A percentile compares a stretch with the other conserved stretches of the same genome.
phyloP scores from a whole-genome alignment of 2,888 invertebrate genomes.

The Amphiduros pacificus region DNA sequence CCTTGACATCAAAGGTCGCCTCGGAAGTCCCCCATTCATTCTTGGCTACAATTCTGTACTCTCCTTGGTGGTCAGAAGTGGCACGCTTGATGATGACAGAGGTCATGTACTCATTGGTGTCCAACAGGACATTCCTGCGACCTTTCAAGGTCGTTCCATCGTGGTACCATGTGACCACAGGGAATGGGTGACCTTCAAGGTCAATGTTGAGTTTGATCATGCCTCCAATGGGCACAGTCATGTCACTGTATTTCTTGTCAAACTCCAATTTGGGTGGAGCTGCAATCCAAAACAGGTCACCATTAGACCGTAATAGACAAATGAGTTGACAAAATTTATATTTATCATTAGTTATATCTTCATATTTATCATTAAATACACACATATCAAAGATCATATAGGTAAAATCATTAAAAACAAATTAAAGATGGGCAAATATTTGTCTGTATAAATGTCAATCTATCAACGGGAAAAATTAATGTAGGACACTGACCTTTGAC shows the following conservation, averaged over 20 bases:
- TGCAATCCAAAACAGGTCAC: too few relatives aligned
- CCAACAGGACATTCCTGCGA: slow-evolving; percentile 60
- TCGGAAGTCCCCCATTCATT: slow-evolving; percentile 32
- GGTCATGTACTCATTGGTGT: slow-evolving; percentile 69
- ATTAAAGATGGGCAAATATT: too few relatives aligned
- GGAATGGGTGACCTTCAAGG: slow-evolving; percentile 31
- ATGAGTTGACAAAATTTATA: too few relatives aligned
- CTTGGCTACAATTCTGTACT: slow-evolving; percentile 34
- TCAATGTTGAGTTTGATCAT: slow-evolving; percentile 26
- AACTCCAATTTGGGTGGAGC: slow-evolving; percentile 30
- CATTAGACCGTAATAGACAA: too few relatives aligned
- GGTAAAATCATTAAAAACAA: too few relatives aligned
- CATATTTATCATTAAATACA: too few relatives aligned
- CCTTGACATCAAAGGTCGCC: slow-evolving; percentile 27
- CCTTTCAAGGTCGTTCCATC: slow-evolving; percentile 26
- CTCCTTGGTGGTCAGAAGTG: slow-evolving; percentile 31
- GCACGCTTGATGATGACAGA: slow-evolving; percentile 41
- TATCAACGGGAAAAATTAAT: too few relatives aligned
- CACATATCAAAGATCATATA: too few relatives aligned
- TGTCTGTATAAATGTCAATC: too few relatives aligned
- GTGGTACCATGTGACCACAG: slow-evolving; percentile 26
- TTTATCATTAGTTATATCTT: too few relatives aligned
- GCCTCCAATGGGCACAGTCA: slow-evolving; percentile 25
- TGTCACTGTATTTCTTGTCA: slow-evolving; percentile 26
- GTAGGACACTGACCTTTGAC: slow-evolving; percentile 28